Conservation (phyloP, 2,888 invertebrate species). For the Leptura quadrifasciata region DNA sequence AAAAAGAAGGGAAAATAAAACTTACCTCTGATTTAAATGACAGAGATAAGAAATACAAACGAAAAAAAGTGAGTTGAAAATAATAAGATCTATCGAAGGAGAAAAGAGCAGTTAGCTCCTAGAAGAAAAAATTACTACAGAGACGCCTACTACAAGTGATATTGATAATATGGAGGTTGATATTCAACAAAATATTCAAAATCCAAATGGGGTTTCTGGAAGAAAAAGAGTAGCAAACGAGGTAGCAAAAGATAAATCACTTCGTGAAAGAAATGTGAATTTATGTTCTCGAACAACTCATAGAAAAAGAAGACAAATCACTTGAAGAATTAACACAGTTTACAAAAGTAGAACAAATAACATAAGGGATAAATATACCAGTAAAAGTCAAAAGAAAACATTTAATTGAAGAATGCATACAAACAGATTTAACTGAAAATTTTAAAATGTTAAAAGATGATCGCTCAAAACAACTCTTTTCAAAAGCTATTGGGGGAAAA, state of each 20-base stretch:
- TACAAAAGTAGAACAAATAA: too few relatives aligned
- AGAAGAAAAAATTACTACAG: neutral
- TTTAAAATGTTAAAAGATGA: too few relatives aligned
- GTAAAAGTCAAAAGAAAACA: too few relatives aligned
- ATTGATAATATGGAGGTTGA: neutral
- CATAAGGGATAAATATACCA: too few relatives aligned
- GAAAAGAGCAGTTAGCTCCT: neutral
- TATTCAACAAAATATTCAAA: neutral
- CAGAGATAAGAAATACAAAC: neutral
- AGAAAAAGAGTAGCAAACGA: neutral
- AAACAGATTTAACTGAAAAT: too few relatives aligned
- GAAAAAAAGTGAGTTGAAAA: neutral
- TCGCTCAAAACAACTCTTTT: too few relatives aligned
- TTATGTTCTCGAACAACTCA: neutral
- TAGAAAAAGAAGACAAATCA: neutral
- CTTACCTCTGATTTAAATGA: neutral
- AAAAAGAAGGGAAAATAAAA: neutral
- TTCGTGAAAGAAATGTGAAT: neutral
- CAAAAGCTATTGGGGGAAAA: too few relatives aligned
- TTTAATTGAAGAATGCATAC: too few relatives aligned
- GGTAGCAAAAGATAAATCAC: neutral
- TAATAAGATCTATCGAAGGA: neutral
- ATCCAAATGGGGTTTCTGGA: neutral
- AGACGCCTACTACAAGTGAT: neutral
- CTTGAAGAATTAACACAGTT: neutral